Evolutionary conservation across 2,113 vertebrate species (phyloP).

Genomic region (Myotis brandtii): DNA sequence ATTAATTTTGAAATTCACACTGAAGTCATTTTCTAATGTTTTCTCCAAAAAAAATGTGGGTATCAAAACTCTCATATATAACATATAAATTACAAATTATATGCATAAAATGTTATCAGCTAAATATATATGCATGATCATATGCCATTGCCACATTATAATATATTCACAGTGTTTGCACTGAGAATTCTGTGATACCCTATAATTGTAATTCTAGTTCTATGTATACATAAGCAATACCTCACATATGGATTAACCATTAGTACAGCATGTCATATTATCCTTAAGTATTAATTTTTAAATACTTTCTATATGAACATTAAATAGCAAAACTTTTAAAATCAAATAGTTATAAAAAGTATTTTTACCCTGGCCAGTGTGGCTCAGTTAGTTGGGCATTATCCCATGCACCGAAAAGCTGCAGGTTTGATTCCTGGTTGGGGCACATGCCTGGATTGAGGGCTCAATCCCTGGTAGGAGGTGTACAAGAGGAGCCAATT

Average conservation of each 20-base stretch:
- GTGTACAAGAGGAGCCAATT: too few species aligned
- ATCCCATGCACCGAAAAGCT: too few species aligned
- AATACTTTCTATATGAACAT: not conserved
- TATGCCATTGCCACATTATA: not conserved
- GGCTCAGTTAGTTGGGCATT: too few species aligned
- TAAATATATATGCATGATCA: not conserved
- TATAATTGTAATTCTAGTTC: not conserved
- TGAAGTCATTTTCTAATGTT: not conserved
- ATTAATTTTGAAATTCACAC: constrained; percentile 45
- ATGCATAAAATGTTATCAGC: not conserved
- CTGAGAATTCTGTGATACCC: not conserved
- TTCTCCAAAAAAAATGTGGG: not conserved
- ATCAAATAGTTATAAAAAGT: not conserved
- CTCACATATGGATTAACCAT: not conserved
- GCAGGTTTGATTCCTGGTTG: too few species aligned
- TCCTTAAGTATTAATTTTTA: not conserved
- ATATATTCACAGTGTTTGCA: not conserved
- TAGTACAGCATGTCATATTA: not conserved
- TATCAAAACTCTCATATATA: not conserved
- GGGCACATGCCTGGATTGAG: too few species aligned
- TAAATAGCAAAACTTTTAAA: not conserved
- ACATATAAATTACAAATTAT: not conserved
- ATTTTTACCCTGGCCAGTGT: too few species aligned
- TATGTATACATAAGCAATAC: not conserved
- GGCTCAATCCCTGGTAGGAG: too few species aligned